Conservation (phyloP, 1,140 invertebrate genomes). For the Ceratosolen fusciceps region DNA sequence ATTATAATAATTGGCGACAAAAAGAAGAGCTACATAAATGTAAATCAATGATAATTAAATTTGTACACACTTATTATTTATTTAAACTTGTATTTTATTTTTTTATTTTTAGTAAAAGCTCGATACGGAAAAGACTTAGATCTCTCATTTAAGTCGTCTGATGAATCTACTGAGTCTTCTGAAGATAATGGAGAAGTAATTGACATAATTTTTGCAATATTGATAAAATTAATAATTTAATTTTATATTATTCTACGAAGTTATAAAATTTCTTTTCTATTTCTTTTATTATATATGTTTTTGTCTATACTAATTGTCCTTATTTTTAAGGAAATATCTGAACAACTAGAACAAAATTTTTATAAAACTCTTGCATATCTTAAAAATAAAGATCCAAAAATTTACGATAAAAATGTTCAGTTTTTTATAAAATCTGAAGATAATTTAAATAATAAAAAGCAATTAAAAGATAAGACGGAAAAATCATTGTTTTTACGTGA, state of each 20-base stretch:
- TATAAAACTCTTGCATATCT: constrained; percentile 86
- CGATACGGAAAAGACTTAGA: constrained; percentile 77
- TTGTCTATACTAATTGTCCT: constrained; percentile 19
- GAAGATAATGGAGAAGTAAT: constrained; percentile 77
- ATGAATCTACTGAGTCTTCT: constrained; percentile 70
- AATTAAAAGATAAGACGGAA: constrained; percentile 67
- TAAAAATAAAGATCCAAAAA: constrained; percentile 90
- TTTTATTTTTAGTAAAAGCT: constrained; percentile 77
- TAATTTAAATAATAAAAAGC: constrained; percentile 54
- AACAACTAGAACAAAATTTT: constrained; percentile 85
- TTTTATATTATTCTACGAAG: too few relatives aligned
- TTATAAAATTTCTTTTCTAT: constrained; percentile 10
- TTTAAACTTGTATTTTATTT: constrained; percentile 45
- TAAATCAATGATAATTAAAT: constrained; percentile 68
- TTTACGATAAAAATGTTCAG: constrained; percentile 83
- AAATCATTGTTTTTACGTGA: constrained; percentile 83
- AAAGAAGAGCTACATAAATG: constrained; percentile 90
- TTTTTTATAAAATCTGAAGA: constrained; percentile 78
- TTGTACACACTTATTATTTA: constrained; percentile 32
- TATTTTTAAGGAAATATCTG: constrained; percentile 58
- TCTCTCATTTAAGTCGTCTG: constrained; percentile 58
- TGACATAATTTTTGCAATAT: constrained; percentile 43
- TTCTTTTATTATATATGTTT: constrained; percentile 23
- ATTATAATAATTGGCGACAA: constrained; percentile 84
- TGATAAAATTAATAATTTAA: constrained; percentile 35